Evolutionary conservation across 2,113 vertebrate genomes (phyloP), one percentile per base, ranked within the genome.

Genomic region (Acrocephalus kingi): DNA sequence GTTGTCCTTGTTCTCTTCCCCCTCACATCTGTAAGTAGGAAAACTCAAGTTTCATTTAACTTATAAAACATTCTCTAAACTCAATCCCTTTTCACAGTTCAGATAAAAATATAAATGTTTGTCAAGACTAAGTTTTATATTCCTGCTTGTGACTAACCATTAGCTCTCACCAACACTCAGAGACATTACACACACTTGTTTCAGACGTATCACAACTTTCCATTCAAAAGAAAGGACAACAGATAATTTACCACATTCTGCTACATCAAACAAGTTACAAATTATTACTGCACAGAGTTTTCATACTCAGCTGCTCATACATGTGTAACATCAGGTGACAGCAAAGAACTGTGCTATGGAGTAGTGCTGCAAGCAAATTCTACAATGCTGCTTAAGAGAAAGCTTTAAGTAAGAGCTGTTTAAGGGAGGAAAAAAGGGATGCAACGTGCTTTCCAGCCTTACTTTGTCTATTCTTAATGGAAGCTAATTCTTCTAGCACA

Each of bases 391-490:
- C 74, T 85, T n/a, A 56, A 84, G 41, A 85, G 27, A 72, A 87
- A 75, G 20, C 39, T 88, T 68, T 41, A 78, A 9, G 56, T 45
- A 48, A 10, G 27, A 63, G 13, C 28, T 49, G 37, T 58, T 71
- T 48, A 55, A 89, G 37, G 22, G 23, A 83, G 48, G 22, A 23
- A 61, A 51, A 71, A 56, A 86, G 61, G 20, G 56, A 94, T 96
- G 94, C 46, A 90, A 90, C 2, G 0, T 92, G 94, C 83, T 97
- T 87, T 93, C 52, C 74, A 83, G 78, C 97, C 99, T 99, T 98
- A 99, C 99, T 99, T 98, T 99, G 99, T 98, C 99, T 98, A 96
- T 99, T 99, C 97, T 99, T 99, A 98, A 99, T 99, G 97, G 99
- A 99, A 97, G 99, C 99, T 97, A 99, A 98, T 98, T 99, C 99